These are phyloP conservation scores for Thaleichthys pacificus DNA, from an alignment of 2,797 vertebrate genomes.

Conservation along the genomic window DNA sequence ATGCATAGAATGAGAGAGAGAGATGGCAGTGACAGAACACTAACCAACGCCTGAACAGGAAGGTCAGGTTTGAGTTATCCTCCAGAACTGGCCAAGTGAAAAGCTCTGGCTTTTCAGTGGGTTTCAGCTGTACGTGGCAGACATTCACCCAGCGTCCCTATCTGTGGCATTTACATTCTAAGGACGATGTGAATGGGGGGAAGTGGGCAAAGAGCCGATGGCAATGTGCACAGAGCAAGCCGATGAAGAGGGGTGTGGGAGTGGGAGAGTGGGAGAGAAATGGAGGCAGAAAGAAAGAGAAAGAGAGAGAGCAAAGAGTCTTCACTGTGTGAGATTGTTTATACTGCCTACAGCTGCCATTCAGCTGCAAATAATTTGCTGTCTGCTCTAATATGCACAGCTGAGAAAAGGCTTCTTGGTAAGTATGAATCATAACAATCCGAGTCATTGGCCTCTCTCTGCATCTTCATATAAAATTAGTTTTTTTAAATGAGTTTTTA, in stretches of 20 bases:
- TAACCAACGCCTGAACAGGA: too few species aligned
- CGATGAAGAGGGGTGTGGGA: background rate
- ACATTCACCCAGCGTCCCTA: background rate
- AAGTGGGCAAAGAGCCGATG: background rate
- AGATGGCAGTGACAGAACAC: background rate
- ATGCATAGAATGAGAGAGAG: background rate
- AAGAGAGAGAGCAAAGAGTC: background rate
- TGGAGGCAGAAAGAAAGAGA: background rate
- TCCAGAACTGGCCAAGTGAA: background rate
- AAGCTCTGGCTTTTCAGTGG: too few species aligned
- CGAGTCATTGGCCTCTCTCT: background rate
- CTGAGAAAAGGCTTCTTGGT: background rate
- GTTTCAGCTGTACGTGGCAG: too few species aligned
- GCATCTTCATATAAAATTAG: too few species aligned
- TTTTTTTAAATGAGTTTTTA: too few species aligned
- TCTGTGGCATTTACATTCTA: background rate
- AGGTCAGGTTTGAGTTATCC: background rate
- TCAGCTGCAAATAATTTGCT: background rate
- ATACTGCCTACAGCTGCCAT: background rate
- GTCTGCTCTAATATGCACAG: background rate
- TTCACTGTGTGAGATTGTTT: background rate
- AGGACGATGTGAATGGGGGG: background rate
- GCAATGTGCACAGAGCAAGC: background rate
- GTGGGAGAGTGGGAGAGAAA: background rate
- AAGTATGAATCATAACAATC: background rate